phyloP scores from a whole-genome alignment of 1,140 invertebrate genomes.

The Neelides sp. region DNA sequence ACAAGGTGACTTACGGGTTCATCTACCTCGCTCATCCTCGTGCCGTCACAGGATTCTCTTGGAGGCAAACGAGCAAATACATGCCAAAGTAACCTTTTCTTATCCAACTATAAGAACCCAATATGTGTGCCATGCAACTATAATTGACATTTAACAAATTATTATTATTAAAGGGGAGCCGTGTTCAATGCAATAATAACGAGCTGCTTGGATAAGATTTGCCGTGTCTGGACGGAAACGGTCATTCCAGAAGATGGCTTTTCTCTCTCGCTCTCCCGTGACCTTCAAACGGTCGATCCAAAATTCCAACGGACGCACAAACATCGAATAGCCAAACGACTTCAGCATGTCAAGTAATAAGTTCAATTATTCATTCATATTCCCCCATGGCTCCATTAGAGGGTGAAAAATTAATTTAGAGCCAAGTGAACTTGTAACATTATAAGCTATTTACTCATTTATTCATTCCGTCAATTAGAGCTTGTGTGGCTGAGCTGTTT shows the following conservation, averaged over 20 bases:
- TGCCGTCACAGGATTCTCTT: conserved; percentile 88
- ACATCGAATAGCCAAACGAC: conserved; percentile 84
- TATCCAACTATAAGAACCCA: not conserved
- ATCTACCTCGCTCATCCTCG: conserved; percentile 93
- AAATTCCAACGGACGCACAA: conserved; percentile 78
- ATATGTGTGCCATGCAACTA: conserved; percentile 2
- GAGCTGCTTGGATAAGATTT: conserved; percentile 96
- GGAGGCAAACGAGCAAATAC: conserved; percentile 96
- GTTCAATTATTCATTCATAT: conserved; percentile 32
- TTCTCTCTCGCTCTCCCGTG: conserved; percentile 65
- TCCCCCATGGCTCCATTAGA: conserved; percentile 4
- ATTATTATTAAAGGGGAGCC: conserved; percentile 58
- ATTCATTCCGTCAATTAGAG: no score
- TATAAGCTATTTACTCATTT: no score
- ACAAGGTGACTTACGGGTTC: conserved; percentile 73
- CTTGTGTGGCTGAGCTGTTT: no score
- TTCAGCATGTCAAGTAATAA: conserved; percentile 93
- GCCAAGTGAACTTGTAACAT: no score
- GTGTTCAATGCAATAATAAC: conserved; percentile 97
- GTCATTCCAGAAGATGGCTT: conserved; percentile 89
- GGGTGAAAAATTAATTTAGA: no score
- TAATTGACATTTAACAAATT: conserved; percentile 1
- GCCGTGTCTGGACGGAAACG: conserved; percentile 95
- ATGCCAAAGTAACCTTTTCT: conserved; percentile 75
- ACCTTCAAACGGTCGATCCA: conserved; percentile 58